A percentile compares a stretch with the other conserved stretches of the same genome.
Evolutionary conservation across 2,113 vertebrate genomes (phyloP).

Genomic region (Pontoporia blainvillei): DNA sequence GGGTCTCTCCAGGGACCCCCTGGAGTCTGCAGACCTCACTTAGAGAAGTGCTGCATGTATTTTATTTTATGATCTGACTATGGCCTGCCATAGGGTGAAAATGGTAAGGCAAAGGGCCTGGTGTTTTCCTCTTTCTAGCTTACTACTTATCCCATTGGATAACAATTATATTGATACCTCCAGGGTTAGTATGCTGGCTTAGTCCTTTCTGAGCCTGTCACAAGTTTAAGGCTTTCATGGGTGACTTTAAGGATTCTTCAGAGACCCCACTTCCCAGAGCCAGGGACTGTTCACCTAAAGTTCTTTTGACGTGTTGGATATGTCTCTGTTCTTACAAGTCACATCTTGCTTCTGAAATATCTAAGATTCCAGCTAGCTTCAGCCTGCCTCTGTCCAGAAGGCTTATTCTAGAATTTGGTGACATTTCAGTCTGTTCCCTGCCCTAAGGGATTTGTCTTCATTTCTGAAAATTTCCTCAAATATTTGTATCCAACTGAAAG

Average conservation of each 20-base stretch:
- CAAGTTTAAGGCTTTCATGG: not conserved
- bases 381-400: not conserved
- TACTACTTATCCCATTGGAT: too few relatives aligned
- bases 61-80: not conserved
- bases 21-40: not conserved
- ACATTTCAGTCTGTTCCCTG: not conserved
- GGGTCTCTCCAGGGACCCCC: not conserved
- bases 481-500: not conserved
- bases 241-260: not conserved
- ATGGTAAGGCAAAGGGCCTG: not conserved
- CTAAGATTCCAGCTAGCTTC: not conserved
- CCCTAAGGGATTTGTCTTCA: not conserved
- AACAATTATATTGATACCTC: not conserved
- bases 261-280: accelerated
- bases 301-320: not conserved
- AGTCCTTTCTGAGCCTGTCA: not conserved
- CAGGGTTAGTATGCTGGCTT: not conserved
- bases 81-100: not conserved
- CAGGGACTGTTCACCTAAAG: not conserved
- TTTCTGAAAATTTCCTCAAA: not conserved
- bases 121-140: not conserved
- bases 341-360: not conserved
- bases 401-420: not conserved
- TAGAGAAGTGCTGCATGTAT: not conserved
- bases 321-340: not conserved